These are phyloP conservation scores for Mesocentrotus franciscanus DNA, from an alignment of 53 echinoderm and acorn worm genomes.

Conservation along the genomic window DNA sequence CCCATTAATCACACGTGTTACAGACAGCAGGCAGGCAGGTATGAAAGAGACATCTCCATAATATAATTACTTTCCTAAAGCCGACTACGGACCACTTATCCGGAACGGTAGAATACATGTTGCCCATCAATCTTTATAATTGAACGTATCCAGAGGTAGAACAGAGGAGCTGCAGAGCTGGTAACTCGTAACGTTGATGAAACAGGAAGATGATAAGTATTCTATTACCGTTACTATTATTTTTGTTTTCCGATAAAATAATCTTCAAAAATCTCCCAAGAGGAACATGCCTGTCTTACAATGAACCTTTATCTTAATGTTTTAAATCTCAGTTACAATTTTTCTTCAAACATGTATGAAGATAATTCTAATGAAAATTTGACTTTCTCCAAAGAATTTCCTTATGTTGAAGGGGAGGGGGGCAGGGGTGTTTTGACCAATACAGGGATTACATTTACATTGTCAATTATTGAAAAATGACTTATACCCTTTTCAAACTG, in stretches of 20 bases:
- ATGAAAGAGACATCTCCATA: neutral
- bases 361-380: neutral
- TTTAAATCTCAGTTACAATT: neutral
- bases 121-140: neutral
- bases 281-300: neutral
- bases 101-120: neutral
- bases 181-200: neutral
- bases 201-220: neutral
- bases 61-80: neutral
- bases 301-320: no score
- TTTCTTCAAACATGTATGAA: neutral
- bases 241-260: neutral
- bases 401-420: no score
- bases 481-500: no score
- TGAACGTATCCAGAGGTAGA: neutral
- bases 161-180: neutral
- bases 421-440: neutral
- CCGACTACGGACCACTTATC: neutral
- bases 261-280: neutral
- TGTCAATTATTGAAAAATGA: neutral
- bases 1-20: neutral
- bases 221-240: neutral
- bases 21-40: neutral
- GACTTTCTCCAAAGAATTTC: no score
- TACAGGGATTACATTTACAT: neutral